Evolutionary conservation across 2,888 invertebrate species (phyloP).

Genomic region (Linhomoeus sp.): DNA sequence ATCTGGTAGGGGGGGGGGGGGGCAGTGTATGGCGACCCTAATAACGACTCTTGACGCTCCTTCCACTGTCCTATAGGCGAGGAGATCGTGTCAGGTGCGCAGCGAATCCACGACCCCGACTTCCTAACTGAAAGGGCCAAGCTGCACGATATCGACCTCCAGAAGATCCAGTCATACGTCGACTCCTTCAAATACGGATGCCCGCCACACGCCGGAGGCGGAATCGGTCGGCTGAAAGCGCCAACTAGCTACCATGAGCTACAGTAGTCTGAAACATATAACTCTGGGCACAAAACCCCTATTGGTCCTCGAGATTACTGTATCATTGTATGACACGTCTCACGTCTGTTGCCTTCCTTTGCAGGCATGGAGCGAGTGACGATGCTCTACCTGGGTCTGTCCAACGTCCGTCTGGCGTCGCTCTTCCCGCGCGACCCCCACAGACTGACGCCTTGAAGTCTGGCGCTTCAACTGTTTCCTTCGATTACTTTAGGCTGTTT

Average conservation of each 20-base stretch:
- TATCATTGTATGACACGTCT: too few relatives aligned
- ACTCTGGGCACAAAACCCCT: too few relatives aligned
- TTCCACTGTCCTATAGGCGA: constrained; percentile 35
- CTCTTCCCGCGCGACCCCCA: constrained; percentile 99
- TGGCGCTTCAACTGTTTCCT: too few relatives aligned
- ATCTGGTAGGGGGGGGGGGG: too few relatives aligned
- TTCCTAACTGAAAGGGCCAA: constrained; percentile 68
- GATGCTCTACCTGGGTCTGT: constrained; percentile 88
- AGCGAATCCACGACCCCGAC: constrained; percentile 86
- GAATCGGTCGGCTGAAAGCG: constrained; percentile 36
- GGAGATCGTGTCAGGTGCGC: constrained; percentile 92
- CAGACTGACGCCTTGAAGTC: constrained; percentile 66
- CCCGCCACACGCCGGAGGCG: constrained; percentile 59
- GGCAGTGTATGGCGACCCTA: too few relatives aligned
- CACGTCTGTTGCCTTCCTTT: too few relatives aligned
- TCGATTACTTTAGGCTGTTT: too few relatives aligned
- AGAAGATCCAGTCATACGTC: constrained; percentile 80
- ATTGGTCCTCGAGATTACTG: too few relatives aligned
- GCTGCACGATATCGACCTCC: constrained; percentile 67
- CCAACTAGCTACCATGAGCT: too few relatives aligned
- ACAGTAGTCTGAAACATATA: too few relatives aligned
- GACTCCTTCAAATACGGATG: constrained; percentile 90
- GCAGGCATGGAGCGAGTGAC: constrained; percentile 82
- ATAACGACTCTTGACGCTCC: too few relatives aligned
- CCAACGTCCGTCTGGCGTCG: constrained; percentile 88